Evolutionary conservation across 2,113 vertebrate genomes (phyloP), one percentile per base, ranked within the genome.

Genomic region (Anguilla japonica): DNA sequence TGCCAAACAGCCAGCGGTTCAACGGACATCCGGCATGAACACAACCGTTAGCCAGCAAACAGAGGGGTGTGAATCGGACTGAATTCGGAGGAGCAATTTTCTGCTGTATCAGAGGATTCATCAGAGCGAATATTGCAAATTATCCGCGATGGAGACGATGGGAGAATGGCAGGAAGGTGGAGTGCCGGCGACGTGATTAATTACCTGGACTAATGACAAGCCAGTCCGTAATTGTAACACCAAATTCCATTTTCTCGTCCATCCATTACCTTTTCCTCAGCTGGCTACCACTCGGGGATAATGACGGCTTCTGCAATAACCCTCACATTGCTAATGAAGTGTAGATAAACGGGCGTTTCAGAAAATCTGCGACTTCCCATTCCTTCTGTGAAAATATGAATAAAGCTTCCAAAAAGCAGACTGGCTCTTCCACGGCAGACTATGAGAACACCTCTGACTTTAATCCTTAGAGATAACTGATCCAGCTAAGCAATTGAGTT

Each of bases 131-230:
- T 81, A n/a, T 86, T 60, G 60, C 78, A 26, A 86, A 86, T 86
- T 57, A 81, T 43, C 22, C 20, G 40, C 57, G 50, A 22, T 26
- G 22, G 39, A 41, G 63, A 82, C 39, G 78, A 85, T 85, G 75
- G 11, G 79, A 60, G 50, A 86, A 60, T 86, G 85, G 85, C 78
- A 81, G 78, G 11, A 57, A 81, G 79, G 79, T 81, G 79, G 53
- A 86, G 79, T 41, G 39, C 79, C 50, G 53, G 85, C 82, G 85
- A 86, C 79, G 18, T 43, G 79, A 81, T 86, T 86, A 86, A 86
- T 86, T 86, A 86, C 85, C 50, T 53, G 29, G 34, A 67, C 85
- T 86, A 86, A 86, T 86, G 67, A 81, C 85, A 86, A 81, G 82
- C 50, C 15, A n/a, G 5, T 82, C 22, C 57, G 46, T 34, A 46